phyloP scores from a whole-genome alignment of 2,888 invertebrate genomes.

The Cosmia pyralina region DNA sequence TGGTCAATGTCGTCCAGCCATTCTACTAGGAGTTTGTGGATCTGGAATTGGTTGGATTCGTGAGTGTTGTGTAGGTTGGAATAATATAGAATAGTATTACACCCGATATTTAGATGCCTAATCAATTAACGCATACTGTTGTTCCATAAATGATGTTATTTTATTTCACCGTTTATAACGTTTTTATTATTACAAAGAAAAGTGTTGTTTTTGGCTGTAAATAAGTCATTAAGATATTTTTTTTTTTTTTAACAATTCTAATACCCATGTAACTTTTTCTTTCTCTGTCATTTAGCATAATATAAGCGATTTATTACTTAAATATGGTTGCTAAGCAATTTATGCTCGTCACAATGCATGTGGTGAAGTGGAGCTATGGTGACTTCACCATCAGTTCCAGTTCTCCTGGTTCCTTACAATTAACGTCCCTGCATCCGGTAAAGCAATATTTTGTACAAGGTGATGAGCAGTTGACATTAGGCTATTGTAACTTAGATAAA shows the following conservation, averaged over 20 bases:
- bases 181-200: neutral
- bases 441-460: too few species aligned
- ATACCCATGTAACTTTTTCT: neutral
- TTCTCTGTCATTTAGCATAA: neutral
- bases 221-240: neutral
- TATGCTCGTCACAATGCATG: too few species aligned
- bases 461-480: too few species aligned
- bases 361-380: too few species aligned
- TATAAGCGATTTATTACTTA: too few species aligned
- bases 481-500: too few species aligned
- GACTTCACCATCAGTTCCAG: too few species aligned
- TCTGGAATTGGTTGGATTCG: constrained; percentile 68
- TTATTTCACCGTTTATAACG: neutral
- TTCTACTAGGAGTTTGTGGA: constrained; percentile 94
- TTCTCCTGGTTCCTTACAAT: too few species aligned
- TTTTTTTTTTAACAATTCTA: neutral
- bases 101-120: neutral
- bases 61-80: neutral
- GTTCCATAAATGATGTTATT: neutral
- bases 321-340: too few species aligned
- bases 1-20: constrained; percentile 97
- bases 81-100: neutral
- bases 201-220: neutral
- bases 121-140: neutral
- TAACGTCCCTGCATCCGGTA: too few species aligned